A percentile compares a stretch with the other conserved stretches of the same genome.
These are phyloP conservation scores for Drosophila paulistorum DNA, from an alignment of 1,140 invertebrate species.

Conservation along the genomic window DNA sequence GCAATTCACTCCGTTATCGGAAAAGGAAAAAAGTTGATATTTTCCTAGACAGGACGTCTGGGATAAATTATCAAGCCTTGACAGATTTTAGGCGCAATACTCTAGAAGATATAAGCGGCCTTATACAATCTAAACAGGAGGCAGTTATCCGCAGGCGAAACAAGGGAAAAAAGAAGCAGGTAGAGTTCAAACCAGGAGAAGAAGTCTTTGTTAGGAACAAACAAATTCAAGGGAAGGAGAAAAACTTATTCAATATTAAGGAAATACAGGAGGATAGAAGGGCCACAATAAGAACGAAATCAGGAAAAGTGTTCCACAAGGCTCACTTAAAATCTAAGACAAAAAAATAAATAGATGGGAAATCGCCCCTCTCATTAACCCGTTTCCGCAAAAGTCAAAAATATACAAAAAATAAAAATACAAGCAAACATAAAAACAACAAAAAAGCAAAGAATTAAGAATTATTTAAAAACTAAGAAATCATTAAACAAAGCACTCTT, in stretches of 20 bases:
- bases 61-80: too few relatives aligned
- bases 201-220: neutral
- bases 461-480: neutral
- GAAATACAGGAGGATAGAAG: neutral
- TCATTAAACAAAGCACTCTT: too few relatives aligned
- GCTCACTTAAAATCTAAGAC: too few relatives aligned
- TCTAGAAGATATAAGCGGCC: neutral
- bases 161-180: neutral
- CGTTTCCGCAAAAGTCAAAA: neutral
- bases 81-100: too few relatives aligned
- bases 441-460: too few relatives aligned
- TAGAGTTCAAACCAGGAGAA: neutral
- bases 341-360: too few relatives aligned
- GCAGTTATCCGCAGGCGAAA: neutral
- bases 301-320: neutral
- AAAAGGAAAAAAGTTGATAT: neutral
- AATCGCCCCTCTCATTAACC: too few relatives aligned
- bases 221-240: neutral
- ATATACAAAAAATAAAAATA: neutral
- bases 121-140: conserved; percentile 1
- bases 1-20: conserved; percentile 1
- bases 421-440: neutral
- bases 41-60: neutral
- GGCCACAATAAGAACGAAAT: neutral
- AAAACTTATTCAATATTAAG: neutral